Percentiles rank a stretch among this genome's conserved stretches.
Evolutionary conservation across 37 sponge, comb jelly and placozoan genomes (phyloP).

Genomic region (Beroe ovata): DNA sequence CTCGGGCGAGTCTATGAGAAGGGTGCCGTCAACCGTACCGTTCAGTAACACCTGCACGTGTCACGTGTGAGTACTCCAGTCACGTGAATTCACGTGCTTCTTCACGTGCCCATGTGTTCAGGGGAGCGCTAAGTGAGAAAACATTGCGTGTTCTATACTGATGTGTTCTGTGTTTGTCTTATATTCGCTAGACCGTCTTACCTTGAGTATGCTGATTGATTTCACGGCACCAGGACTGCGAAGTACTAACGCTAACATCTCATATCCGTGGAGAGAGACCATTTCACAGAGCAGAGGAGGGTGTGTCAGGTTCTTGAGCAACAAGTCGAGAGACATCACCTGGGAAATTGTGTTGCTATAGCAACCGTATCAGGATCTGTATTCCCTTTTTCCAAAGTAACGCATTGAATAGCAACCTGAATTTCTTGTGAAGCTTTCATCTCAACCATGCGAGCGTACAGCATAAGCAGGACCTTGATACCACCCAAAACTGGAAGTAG

Average conservation of each 20-base stretch:
- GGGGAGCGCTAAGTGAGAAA: too few species aligned
- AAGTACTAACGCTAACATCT: constrained; percentile 52
- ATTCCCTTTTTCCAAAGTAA: too few species aligned
- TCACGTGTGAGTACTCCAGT: background rate
- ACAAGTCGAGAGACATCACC: constrained; percentile 45
- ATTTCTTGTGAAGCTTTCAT: constrained; percentile 34
- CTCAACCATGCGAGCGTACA: constrained; percentile 25
- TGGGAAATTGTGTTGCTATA: background rate
- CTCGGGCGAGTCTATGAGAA: background rate
- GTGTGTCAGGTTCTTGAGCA: constrained; percentile 21
- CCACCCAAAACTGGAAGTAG: constrained; percentile 37
- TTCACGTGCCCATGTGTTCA: too few species aligned
- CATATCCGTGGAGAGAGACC: constrained; percentile 49
- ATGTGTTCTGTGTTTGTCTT: too few species aligned
- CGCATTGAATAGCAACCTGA: constrained; percentile 37
- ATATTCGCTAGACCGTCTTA: too few species aligned
- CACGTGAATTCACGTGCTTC: too few species aligned
- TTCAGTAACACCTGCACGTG: constrained; percentile 25
- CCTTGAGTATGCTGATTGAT: constrained; percentile 6
- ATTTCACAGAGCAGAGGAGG: constrained; percentile 66
- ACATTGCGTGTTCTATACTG: too few species aligned
- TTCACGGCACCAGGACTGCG: background rate
- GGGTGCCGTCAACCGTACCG: background rate
- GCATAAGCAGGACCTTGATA: constrained; percentile 49
- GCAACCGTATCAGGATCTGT: too few species aligned